Percentiles rank a stretch among this genome's conserved stretches.
Conservation (phyloP, 2,113 vertebrate species). For the Tympanuchus pallidicinctus region DNA sequence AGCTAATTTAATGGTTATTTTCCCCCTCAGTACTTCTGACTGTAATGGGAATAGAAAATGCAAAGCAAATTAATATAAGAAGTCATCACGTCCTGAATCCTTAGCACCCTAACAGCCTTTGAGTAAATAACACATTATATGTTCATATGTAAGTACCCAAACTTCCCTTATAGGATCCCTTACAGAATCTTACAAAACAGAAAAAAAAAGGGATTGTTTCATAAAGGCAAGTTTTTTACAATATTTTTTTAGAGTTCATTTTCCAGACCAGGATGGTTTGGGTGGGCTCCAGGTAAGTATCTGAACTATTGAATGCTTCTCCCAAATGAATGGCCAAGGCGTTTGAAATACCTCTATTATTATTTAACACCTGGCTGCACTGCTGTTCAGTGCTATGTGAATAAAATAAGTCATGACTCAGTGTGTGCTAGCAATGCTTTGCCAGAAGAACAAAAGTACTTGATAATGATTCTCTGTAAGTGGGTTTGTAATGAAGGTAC, state of each 20-base stretch:
- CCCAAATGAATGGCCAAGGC: background rate
- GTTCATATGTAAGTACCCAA: background rate
- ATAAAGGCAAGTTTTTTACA: background rate
- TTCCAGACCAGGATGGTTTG: slow-evolving; percentile 26
- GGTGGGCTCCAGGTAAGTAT: background rate
- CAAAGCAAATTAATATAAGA: background rate
- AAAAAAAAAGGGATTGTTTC: background rate
- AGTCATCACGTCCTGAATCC: background rate
- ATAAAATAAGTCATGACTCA: slow-evolving; percentile 32
- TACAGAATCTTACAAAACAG: background rate
- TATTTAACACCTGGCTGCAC: slow-evolving; percentile 20
- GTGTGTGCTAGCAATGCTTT: background rate
- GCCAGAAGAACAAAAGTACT: background rate
- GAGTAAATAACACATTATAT: background rate
- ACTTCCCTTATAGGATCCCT: background rate
- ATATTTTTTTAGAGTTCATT: background rate
- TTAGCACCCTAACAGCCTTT: background rate
- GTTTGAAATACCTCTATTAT: background rate
- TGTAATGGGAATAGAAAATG: background rate
- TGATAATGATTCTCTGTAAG: background rate
- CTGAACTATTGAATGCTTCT: slow-evolving; percentile 4
- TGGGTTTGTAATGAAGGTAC: background rate
- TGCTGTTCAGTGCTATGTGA: background rate
- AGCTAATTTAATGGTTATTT: background rate
- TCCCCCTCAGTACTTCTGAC: background rate